These are phyloP conservation scores for Tetrax tetrax DNA, from an alignment of 2,113 vertebrate species.

Conservation along the genomic window DNA sequence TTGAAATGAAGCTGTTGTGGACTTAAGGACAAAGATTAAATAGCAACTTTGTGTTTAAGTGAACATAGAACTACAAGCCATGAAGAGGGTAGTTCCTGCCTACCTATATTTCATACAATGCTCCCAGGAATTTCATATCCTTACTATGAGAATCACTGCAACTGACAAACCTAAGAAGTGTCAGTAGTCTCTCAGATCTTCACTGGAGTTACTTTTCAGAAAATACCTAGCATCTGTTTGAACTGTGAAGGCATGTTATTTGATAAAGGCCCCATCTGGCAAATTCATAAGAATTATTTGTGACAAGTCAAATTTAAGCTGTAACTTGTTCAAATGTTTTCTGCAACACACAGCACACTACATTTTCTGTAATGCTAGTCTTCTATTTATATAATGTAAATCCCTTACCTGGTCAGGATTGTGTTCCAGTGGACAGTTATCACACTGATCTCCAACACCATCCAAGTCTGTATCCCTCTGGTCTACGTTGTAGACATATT, in stretches of 20 bases:
- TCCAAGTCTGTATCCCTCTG: constrained; percentile 94
- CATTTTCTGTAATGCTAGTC: background rate
- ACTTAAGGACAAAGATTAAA: background rate
- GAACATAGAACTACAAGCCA: background rate
- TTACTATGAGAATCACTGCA: background rate
- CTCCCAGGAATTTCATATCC: background rate
- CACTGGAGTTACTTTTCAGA: background rate
- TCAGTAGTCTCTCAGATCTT: background rate
- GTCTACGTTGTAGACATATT: constrained; percentile 96
- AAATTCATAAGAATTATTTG: background rate
- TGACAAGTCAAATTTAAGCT: background rate
- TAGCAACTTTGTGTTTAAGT: background rate
- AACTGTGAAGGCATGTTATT: background rate
- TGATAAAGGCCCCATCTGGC: background rate
- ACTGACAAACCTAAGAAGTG: background rate
- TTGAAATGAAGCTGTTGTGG: background rate
- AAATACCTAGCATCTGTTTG: background rate
- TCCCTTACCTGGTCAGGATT: constrained; percentile 93
- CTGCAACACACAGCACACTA: background rate
- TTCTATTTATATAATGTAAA: background rate
- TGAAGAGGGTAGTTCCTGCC: background rate
- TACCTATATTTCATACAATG: background rate
- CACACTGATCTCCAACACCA: constrained; percentile 97
- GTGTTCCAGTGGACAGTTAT: constrained; percentile 96
- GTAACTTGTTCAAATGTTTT: background rate